Evolutionary conservation across 2,888 invertebrate genomes (phyloP).

Genomic region (Suillia variegata): DNA sequence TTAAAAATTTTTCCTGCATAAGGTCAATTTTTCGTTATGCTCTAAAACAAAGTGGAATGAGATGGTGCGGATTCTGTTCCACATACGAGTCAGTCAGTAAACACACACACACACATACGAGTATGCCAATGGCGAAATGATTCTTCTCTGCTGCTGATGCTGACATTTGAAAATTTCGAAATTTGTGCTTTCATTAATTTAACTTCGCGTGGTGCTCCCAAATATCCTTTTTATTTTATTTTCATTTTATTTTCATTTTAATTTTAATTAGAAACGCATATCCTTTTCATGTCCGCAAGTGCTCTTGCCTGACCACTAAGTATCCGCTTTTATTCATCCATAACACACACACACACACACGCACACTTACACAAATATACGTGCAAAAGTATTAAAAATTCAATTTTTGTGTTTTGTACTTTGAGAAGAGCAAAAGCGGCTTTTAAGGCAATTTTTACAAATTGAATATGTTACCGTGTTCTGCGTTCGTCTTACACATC

Average conservation of each 20-base stretch:
- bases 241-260: not conserved
- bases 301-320: not conserved
- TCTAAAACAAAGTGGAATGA: too few relatives aligned
- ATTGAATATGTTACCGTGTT: too few relatives aligned
- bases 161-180: not conserved
- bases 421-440: not conserved
- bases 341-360: not conserved
- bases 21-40: slow-evolving; percentile 40
- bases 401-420: not conserved
- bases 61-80: too few relatives aligned
- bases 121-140: too few relatives aligned
- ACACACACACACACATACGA: too few relatives aligned
- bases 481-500: slow-evolving; percentile 1
- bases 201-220: not conserved
- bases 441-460: not conserved
- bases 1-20: slow-evolving; percentile 50
- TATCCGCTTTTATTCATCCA: not conserved
- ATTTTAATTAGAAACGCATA: slow-evolving; percentile 3
- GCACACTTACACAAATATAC: slow-evolving; percentile 15
- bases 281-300: not conserved
- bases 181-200: not conserved
- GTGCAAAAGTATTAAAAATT: not conserved
- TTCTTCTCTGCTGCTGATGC: not conserved
- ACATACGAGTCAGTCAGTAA: too few relatives aligned
- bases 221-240: not conserved